A percentile compares a stretch with the other conserved stretches of the same genome.
These are phyloP conservation scores for Poeciliopsis occidentalis DNA, from an alignment of 2,113 vertebrate genomes.

Conservation along the genomic window DNA sequence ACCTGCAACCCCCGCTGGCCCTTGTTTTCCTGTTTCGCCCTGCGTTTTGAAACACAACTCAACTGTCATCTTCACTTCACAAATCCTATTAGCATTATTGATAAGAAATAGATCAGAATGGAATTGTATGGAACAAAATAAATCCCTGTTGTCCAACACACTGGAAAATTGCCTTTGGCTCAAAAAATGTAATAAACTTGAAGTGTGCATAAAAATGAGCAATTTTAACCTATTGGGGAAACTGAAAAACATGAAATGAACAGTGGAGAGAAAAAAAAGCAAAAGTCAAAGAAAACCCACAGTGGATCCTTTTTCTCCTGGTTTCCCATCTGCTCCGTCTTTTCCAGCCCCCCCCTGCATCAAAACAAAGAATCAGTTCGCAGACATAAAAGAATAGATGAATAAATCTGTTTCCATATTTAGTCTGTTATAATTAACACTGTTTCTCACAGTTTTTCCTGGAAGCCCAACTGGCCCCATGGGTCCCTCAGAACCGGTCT, in stretches of 20 bases:
- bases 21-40: slow-evolving; percentile 81
- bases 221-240: neutral
- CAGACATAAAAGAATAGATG: neutral
- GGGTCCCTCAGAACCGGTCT: slow-evolving; percentile 70
- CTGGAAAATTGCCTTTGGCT: neutral
- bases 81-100: neutral
- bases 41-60: slow-evolving; percentile 31
- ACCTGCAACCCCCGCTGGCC: slow-evolving; percentile 74
- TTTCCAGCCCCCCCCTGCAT: slow-evolving; percentile 77
- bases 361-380: neutral
- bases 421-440: neutral
- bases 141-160: neutral
- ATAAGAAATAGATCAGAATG: neutral
- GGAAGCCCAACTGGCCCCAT: slow-evolving; percentile 74
- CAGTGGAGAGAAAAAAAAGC: neutral
- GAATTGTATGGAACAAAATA: neutral
- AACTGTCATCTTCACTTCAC: neutral
- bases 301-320: slow-evolving; percentile 76
- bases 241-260: neutral
- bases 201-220: neutral
- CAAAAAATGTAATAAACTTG: neutral
- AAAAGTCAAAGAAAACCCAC: slow-evolving; percentile 60
- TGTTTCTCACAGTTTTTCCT: slow-evolving; percentile 77
- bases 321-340: slow-evolving; percentile 74
- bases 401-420: neutral